Evolutionary conservation across 1,140 invertebrate species (phyloP), one percentile per base, ranked within the genome.

Genomic region (Magallana angulata): DNA sequence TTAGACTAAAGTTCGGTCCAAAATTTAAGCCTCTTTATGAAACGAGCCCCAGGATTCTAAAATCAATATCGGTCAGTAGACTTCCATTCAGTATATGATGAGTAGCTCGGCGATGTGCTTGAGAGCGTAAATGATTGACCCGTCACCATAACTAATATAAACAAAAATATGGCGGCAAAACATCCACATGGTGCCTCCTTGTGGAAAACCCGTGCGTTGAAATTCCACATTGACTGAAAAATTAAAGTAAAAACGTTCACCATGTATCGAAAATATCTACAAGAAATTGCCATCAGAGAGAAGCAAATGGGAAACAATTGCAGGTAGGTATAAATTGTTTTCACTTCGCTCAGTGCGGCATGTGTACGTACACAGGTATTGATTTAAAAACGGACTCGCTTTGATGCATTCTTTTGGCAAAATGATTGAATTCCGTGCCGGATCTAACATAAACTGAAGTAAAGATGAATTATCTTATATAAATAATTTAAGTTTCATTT

Each of bases 181-280:
- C 36, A 48, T 48, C 14, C 6, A 30, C 68, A 71, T 30, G 30
- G 68, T 71, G 1, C 24, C 24, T 24, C 0, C 68, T 71, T 30
- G 36, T 30, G 30, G 18, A 71, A 71, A 71, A 48, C 36, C 36
- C 68, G 24, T 11, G 68, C 14, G 14, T 12, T 62, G 68, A 24
- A 30, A 8, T 71, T 36, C 24, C 24, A 8, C 11, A 12, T 48
- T 24, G 7, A 24, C 18, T 3, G 24, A 8, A 7, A 11, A 18
- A 24, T 71, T 3, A 9, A 11, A 30, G 68, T 30, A 2, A 30
- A 24, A 30, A 11, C 7, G 68, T 30, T 30, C 68, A 48, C 24
- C n/a, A 71, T 71, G 68, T 71, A 71, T 71, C 18, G 68, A 24
- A 71, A 71, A 71, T 71, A 71, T 30, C 68, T 30, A 24, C 68